Evolutionary conservation across 2,888 invertebrate species (phyloP).

Genomic region (Drosophila acutilabella): DNA sequence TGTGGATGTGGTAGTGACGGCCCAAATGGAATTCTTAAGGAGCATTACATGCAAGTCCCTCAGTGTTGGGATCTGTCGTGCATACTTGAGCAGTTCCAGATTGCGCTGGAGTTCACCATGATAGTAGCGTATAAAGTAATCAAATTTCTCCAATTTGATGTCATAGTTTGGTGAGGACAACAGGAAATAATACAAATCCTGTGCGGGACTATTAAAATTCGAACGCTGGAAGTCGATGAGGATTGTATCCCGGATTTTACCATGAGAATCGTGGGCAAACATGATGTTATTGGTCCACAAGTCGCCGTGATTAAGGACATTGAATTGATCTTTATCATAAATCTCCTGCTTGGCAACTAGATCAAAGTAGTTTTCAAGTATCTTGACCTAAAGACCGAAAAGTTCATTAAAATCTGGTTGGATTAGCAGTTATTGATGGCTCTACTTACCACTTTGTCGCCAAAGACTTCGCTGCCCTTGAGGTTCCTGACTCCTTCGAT

Average conservation of each 20-base stretch:
- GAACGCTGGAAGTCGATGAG: constrained; percentile 78
- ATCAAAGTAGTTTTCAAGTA: neutral
- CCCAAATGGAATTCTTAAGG: constrained; percentile 36
- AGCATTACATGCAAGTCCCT: constrained; percentile 36
- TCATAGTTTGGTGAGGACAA: constrained; percentile 78
- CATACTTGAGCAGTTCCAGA: constrained; percentile 67
- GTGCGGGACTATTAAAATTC: constrained; percentile 71
- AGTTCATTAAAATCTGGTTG: neutral
- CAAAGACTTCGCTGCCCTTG: constrained; percentile 35
- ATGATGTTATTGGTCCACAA: constrained; percentile 82
- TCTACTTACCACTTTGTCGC: constrained; percentile 45
- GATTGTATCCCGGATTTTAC: constrained; percentile 50
- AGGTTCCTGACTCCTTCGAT: constrained; percentile 1
- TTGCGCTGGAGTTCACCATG: constrained; percentile 68
- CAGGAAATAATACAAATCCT: constrained; percentile 77
- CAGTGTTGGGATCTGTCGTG: constrained; percentile 65
- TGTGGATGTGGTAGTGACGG: constrained; percentile 30
- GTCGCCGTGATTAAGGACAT: constrained; percentile 80
- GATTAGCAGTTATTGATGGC: too few relatives aligned
- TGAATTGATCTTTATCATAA: constrained; percentile 60
- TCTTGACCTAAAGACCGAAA: constrained; percentile 8
- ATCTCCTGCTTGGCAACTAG: constrained; percentile 1
- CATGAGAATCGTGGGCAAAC: constrained; percentile 64
- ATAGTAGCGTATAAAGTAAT: constrained; percentile 81
- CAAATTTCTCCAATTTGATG: constrained; percentile 80